phyloP scores from a whole-genome alignment of 1,140 invertebrate genomes.

The Atta cephalotes region DNA sequence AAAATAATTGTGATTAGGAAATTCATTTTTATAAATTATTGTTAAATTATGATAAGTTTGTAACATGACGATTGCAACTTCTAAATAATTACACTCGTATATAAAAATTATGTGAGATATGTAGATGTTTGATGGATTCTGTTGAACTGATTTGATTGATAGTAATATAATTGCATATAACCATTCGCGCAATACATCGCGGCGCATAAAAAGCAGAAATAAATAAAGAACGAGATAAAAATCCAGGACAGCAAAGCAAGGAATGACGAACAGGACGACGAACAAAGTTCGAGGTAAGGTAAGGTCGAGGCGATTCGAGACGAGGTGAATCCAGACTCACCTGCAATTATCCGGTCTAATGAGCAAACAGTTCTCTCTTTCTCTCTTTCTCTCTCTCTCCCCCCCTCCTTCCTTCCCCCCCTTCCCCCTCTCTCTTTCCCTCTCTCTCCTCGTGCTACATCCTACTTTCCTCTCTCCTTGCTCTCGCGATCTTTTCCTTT shows the following conservation, averaged over 20 bases:
- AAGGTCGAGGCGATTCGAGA: slow-evolving; percentile 71
- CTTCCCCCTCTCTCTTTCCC: slow-evolving; percentile 14
- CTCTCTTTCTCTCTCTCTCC: slow-evolving; percentile 46
- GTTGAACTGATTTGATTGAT: slow-evolving; percentile 1
- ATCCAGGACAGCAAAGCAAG: slow-evolving; percentile 31
- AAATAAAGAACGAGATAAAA: slow-evolving; percentile 18
- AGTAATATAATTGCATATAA: neutral
- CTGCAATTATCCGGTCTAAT: slow-evolving; percentile 85
- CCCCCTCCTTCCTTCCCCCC: too few species aligned
- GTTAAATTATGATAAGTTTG: too few species aligned
- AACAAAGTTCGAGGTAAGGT: slow-evolving; percentile 64
- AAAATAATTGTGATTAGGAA: too few species aligned
- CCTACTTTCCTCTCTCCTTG: slow-evolving; percentile 56
- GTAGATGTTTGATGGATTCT: neutral
- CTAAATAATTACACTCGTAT: neutral
- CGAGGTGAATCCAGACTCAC: slow-evolving; percentile 77
- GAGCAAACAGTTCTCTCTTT: slow-evolving; percentile 82
- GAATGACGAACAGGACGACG: slow-evolving; percentile 61
- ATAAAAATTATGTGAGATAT: neutral
- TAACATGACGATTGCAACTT: neutral
- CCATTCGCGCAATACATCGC: too few species aligned
- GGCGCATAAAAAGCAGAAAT: neutral
- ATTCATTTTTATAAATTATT: too few species aligned
- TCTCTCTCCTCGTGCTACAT: slow-evolving; percentile 42
- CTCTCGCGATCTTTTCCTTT: slow-evolving; percentile 62